These are phyloP conservation scores for Cloeon dipterum DNA, from an alignment of 2,888 invertebrate genomes.

Conservation along the genomic window DNA sequence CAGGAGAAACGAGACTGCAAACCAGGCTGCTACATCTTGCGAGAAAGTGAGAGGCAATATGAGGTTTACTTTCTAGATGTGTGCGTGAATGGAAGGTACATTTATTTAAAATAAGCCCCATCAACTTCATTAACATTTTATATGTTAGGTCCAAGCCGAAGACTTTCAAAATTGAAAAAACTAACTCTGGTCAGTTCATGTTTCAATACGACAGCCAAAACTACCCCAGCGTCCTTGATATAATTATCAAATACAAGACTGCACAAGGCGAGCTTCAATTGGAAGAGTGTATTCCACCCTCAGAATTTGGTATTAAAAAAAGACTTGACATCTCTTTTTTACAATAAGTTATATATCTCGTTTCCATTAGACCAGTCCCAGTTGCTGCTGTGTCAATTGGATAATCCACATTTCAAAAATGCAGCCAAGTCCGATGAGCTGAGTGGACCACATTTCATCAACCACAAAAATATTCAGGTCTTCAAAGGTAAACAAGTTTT, in stretches of 20 bases:
- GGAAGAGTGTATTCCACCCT: constrained; percentile 59
- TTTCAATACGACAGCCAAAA: constrained; percentile 23
- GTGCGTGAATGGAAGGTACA: constrained; percentile 45
- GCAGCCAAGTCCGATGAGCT: constrained; percentile 7
- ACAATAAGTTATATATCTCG: constrained; percentile 8
- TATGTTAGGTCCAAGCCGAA: constrained; percentile 35
- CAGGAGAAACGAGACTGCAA: constrained; percentile 51
- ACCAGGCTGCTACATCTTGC: constrained; percentile 56
- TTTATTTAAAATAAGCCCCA: constrained; percentile 5
- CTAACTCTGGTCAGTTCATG: constrained; percentile 30
- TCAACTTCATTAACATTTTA: no score
- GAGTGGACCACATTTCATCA: constrained; percentile 35
- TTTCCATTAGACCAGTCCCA: constrained; percentile 57
- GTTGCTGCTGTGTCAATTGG: constrained; percentile 36
- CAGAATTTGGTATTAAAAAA: constrained; percentile 54
- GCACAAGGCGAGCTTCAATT: constrained; percentile 34
- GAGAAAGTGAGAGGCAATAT: constrained; percentile 61
- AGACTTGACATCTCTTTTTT: no score
- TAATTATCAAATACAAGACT: constrained; percentile 36
- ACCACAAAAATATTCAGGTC: constrained; percentile 40
- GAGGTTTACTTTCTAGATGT: constrained; percentile 63
- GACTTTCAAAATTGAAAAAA: constrained; percentile 40
- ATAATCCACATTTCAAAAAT: constrained; percentile 11
- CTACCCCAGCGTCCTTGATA: constrained; percentile 34
- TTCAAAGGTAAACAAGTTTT: constrained; percentile 31